phyloP scores from a whole-genome alignment of 1,140 invertebrate species.

The Druon quercuslanigerum region DNA sequence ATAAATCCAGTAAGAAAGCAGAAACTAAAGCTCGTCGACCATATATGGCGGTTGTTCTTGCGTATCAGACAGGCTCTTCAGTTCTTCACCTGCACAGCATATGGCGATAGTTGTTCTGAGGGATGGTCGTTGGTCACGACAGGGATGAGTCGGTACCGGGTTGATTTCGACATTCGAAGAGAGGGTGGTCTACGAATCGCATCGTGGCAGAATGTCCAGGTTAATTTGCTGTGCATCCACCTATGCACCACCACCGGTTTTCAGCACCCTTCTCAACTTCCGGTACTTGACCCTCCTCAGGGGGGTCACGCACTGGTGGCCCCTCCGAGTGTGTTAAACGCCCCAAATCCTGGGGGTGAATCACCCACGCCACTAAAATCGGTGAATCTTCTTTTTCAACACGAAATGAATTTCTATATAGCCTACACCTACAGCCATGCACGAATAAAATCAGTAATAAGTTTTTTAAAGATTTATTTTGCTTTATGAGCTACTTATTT shows the following conservation, averaged over 20 bases:
- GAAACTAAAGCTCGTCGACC: constrained; percentile 46
- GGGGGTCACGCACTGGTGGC: constrained; percentile 63
- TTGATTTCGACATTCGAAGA: constrained; percentile 48
- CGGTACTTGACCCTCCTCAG: constrained; percentile 63
- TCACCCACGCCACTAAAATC: constrained; percentile 45
- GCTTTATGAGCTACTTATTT: not conserved
- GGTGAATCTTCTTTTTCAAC: constrained; percentile 50
- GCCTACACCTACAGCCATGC: no score
- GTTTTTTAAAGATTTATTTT: no score
- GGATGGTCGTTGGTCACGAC: constrained; percentile 57
- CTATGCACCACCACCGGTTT: constrained; percentile 58
- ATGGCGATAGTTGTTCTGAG: constrained; percentile 55
- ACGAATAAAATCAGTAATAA: no score
- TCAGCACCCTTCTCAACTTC: constrained; percentile 53
- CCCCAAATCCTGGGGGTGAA: constrained; percentile 60
- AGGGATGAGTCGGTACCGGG: constrained; percentile 56
- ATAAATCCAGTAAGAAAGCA: constrained; percentile 49
- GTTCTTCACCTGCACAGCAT: constrained; percentile 64
- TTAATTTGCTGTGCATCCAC: constrained; percentile 65
- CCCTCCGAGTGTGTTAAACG: constrained; percentile 55
- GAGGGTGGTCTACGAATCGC: constrained; percentile 48
- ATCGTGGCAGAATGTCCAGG: constrained; percentile 50
- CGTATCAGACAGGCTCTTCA: constrained; percentile 27
- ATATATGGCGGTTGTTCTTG: constrained; percentile 44
- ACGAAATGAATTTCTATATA: constrained; percentile 1